phyloP scores from a whole-genome alignment of 2,113 vertebrate genomes.

The Dasyornis broadbenti region DNA sequence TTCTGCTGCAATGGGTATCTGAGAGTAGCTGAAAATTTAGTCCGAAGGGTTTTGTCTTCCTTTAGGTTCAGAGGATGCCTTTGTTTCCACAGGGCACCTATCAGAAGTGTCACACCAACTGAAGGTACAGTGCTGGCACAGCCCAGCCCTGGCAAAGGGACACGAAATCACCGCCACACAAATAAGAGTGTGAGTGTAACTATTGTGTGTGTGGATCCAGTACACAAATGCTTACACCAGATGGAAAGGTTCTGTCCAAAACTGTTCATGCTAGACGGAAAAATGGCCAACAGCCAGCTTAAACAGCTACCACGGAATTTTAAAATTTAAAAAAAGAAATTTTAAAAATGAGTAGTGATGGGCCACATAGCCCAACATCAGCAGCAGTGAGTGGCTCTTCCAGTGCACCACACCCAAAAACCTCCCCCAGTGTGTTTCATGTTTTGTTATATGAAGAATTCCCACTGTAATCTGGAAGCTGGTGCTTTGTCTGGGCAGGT shows the following conservation, averaged over 20 bases:
- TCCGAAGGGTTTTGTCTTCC: not conserved
- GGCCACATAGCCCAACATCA: not conserved
- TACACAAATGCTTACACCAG: not conserved
- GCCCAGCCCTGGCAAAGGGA: not conserved
- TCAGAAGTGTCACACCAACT: not conserved
- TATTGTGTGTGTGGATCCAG: not conserved
- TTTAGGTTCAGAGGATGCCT: not conserved
- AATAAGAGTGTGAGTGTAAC: not conserved
- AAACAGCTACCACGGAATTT: not conserved
- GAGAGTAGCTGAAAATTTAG: not conserved
- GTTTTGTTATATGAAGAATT: not conserved
- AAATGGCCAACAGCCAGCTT: not conserved
- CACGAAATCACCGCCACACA: not conserved
- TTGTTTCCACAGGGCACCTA: not conserved
- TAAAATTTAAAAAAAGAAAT: not conserved
- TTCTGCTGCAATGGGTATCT: not conserved
- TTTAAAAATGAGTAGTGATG: not conserved
- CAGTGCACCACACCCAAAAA: not conserved
- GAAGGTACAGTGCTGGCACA: not conserved
- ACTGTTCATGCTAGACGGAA: not conserved
- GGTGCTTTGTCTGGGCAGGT: not conserved
- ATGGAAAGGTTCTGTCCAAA: not conserved
- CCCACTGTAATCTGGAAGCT: not conserved
- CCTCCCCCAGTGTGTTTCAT: not conserved
- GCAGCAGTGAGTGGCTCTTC: not conserved